Percentiles rank a stretch among this genome's conserved stretches.
Conservation (phyloP, 2,888 invertebrate species). For the Germaria angustata region DNA sequence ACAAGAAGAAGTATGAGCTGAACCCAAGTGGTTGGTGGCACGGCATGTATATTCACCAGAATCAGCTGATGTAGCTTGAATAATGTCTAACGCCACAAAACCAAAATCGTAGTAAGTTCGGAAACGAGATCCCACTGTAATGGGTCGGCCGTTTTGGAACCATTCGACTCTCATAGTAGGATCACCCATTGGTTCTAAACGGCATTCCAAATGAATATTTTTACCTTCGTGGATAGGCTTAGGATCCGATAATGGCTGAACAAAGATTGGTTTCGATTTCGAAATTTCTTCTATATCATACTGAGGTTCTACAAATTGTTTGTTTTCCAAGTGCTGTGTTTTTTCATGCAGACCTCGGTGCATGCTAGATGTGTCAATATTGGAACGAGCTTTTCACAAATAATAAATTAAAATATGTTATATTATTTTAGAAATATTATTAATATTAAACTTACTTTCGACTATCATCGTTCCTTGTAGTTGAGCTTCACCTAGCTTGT, state of each 20-base stretch:
- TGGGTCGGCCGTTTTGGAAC: slow-evolving; percentile 95
- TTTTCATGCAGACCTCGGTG: slow-evolving; percentile 92
- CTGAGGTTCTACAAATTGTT: slow-evolving; percentile 91
- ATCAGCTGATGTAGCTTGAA: slow-evolving; percentile 95
- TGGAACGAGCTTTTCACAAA: slow-evolving; percentile 86
- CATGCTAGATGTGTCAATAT: slow-evolving; percentile 94
- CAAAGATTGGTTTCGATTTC: slow-evolving; percentile 96
- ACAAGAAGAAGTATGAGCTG: slow-evolving; percentile 94
- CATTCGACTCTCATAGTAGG: slow-evolving; percentile 97
- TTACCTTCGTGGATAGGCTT: slow-evolving; percentile 92
- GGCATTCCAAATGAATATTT: slow-evolving; percentile 94
- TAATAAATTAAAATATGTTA: not conserved
- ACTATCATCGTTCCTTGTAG: slow-evolving; percentile 91
- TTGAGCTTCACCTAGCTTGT: slow-evolving; percentile 93
- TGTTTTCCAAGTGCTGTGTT: slow-evolving; percentile 91
- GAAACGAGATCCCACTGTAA: slow-evolving; percentile 95
- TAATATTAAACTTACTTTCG: slow-evolving; percentile 87
- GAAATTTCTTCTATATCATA: slow-evolving; percentile 95
- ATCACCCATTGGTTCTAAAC: slow-evolving; percentile 96
- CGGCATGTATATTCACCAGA: slow-evolving; percentile 96
- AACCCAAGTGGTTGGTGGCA: slow-evolving; percentile 95
- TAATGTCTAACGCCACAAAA: slow-evolving; percentile 96
- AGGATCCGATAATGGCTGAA: slow-evolving; percentile 93
- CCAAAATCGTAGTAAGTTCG: slow-evolving; percentile 98
- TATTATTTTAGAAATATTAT: too few species aligned